Percentiles rank a stretch among this genome's conserved stretches.
Conservation (phyloP, 2,113 vertebrate species). For the Oriolus oriolus region DNA sequence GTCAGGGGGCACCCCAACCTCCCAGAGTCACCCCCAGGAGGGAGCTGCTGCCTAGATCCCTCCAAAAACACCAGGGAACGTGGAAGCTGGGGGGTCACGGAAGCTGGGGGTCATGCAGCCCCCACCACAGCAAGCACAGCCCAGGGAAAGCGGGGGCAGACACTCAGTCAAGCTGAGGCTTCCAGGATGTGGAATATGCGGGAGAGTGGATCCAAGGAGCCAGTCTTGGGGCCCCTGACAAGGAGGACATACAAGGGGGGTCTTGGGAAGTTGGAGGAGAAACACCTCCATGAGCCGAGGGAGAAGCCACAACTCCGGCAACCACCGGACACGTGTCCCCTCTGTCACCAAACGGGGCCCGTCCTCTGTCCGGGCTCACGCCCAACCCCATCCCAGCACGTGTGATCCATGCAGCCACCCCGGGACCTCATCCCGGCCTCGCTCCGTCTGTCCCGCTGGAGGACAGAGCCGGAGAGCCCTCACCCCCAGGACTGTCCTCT, state of each 20-base stretch:
- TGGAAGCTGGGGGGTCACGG: not conserved
- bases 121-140: not conserved
- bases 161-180: not conserved
- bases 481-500: not conserved
- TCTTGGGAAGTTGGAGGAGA: not conserved
- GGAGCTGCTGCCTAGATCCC: not conserved
- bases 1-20: not conserved
- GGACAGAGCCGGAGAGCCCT: not conserved
- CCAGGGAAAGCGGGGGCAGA: not conserved
- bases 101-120: not conserved
- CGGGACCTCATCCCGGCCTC: accelerated
- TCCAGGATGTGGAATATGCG: accelerated
- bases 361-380: accelerated
- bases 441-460: accelerated
- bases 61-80: accelerated
- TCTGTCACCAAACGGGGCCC: not conserved
- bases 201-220: not conserved
- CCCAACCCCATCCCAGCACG: not conserved
- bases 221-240: not conserved
- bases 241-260: not conserved
- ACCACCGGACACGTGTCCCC: accelerated
- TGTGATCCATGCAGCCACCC: not conserved
- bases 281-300: not conserved
- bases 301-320: not conserved
- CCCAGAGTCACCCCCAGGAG: not conserved